Percentiles rank a stretch among this genome's conserved stretches.
phyloP scores from a whole-genome alignment of 2,113 vertebrate species.

The Engraulis encrasicolus region DNA sequence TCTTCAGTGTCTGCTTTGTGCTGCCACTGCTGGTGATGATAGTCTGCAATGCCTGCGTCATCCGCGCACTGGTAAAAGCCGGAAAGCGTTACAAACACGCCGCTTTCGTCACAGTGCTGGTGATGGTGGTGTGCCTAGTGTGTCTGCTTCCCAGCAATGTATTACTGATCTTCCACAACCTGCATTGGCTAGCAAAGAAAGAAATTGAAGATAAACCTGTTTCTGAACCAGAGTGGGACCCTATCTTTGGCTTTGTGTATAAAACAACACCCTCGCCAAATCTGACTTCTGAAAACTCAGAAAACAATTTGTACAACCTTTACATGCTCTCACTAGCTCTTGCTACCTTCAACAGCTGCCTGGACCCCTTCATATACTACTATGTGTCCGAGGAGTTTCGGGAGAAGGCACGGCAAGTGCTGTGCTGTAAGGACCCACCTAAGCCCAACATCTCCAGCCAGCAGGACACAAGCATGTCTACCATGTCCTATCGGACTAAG shows the following conservation, averaged over 20 bases:
- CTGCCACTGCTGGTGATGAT: constrained; percentile 72
- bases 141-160: constrained; percentile 84
- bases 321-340: constrained; percentile 84
- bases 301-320: constrained; percentile 71
- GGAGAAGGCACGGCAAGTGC: constrained; percentile 40
- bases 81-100: constrained; percentile 73
- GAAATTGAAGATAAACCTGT: no score
- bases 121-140: constrained; percentile 74
- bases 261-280: no score
- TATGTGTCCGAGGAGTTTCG: constrained; percentile 86
- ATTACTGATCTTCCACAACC: constrained; percentile 83
- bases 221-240: no score
- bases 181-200: background rate
- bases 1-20: constrained; percentile 78
- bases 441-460: background rate
- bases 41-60: constrained; percentile 73
- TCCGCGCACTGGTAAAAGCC: constrained; percentile 67
- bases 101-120: constrained; percentile 69
- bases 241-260: no score
- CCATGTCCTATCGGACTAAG: constrained; percentile 52
- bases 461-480: constrained; percentile 37
- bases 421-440: constrained; percentile 43
- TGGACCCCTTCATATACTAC: constrained; percentile 87
- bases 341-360: constrained; percentile 85
- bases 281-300: no score